A percentile compares a stretch with the other conserved stretches of the same genome.
Conservation (phyloP, 2,888 invertebrate genomes). For the Cerastis leucographa region DNA sequence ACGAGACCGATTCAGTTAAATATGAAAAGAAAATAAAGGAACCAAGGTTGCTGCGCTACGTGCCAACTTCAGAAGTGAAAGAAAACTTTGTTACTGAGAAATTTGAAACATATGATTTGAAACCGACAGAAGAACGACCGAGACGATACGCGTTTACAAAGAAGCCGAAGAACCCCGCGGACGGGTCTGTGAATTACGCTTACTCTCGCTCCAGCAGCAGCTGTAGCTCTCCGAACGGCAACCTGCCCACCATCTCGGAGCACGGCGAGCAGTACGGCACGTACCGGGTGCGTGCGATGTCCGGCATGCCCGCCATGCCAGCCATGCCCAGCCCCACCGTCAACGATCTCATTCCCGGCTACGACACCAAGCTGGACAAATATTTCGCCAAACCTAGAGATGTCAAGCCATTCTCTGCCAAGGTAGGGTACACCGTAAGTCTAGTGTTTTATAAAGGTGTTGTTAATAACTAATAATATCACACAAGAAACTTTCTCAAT, state of each 20-base stretch:
- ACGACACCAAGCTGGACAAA: constrained; percentile 85
- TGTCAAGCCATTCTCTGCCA: constrained; percentile 79
- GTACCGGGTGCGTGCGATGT: constrained; percentile 78
- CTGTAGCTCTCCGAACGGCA: constrained; percentile 86
- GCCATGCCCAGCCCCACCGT: constrained; percentile 71
- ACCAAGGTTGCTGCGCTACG: constrained; percentile 84
- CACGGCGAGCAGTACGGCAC: constrained; percentile 85
- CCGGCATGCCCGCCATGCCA: constrained; percentile 72
- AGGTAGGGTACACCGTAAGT: constrained; percentile 84
- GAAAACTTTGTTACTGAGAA: constrained; percentile 85
- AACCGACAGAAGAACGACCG: constrained; percentile 82
- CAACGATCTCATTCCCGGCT: constrained; percentile 75
- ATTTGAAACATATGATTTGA: constrained; percentile 86
- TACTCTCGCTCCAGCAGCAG: constrained; percentile 87
- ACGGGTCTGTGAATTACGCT: constrained; percentile 86
- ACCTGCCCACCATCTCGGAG: constrained; percentile 87
- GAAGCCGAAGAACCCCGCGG: constrained; percentile 85
- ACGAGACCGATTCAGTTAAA: constrained; percentile 87
- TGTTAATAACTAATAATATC: neutral
- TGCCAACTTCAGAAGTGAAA: constrained; percentile 85
- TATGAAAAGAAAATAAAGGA: constrained; percentile 87
- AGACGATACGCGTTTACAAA: constrained; percentile 84
- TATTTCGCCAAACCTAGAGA: constrained; percentile 86
- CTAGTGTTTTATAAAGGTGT: neutral
- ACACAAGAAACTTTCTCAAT: neutral